Evolutionary conservation across 1,140 invertebrate genomes (phyloP), one percentile per base, ranked within the genome.

Genomic region (Drosophila takahashii): DNA sequence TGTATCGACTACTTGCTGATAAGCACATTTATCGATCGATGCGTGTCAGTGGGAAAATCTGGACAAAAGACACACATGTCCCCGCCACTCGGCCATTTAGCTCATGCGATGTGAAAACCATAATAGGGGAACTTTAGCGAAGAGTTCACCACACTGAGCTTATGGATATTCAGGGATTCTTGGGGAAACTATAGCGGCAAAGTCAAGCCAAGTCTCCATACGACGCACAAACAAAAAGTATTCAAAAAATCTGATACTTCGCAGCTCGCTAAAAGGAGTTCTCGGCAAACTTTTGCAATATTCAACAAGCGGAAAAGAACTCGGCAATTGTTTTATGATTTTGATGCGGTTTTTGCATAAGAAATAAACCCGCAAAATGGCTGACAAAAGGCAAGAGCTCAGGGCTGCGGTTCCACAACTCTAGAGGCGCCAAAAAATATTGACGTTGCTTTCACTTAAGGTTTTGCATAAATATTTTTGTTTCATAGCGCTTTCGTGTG

Each of bases 11-110:
- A 64, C 47, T 48, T 71, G 79, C 84, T 87, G 83, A 86, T 86
- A 86, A 89, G 83, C 75, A 71, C 71, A 87, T 76, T 87, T 86
- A 89, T 86, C 83, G 83, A 86, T 87, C 83, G 65, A 61, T 66
- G 18, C 42, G 18, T 44, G 36, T 42, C 45, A 51, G 32, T 67
- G 62, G 65, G 61, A 69, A 67, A 67, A 69, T 53, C 39, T 53
- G 48, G 47, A 67, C 48, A 69, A 67, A 70, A 44, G 66, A 18
- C 64, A 41, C 57, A 74, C 61, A 42, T 72, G 59, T 58, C 50
- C 39, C 39, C 39, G 10, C 6, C 22, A 8, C 56, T 59, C 18
- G 11, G 15, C 4, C 64, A 64, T 64, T 65, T 64, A 64, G 29
- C 64, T 13, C 18, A 39, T 32, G 34, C 18, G 36, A 42, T 42